These are phyloP conservation scores for Centruroides vittatus DNA, from an alignment of 1,140 invertebrate species.

Conservation along the genomic window DNA sequence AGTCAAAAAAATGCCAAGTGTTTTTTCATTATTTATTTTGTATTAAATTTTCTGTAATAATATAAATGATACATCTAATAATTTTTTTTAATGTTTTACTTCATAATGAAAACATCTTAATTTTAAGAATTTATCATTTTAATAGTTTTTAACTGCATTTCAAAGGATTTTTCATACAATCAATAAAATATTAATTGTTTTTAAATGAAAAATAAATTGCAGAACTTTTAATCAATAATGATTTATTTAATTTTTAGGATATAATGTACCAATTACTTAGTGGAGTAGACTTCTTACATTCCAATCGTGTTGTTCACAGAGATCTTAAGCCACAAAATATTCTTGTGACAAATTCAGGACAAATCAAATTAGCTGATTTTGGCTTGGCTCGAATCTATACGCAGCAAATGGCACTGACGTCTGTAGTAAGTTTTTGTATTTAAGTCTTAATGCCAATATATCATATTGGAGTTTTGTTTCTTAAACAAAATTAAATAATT, in stretches of 20 bases:
- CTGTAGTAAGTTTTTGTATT: conserved; percentile 54
- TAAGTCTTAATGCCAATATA: conserved; percentile 87
- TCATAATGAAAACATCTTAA: too few relatives aligned
- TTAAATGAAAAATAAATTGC: not conserved
- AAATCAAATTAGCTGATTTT: conserved; percentile 92
- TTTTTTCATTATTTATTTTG: too few relatives aligned
- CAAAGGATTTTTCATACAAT: too few relatives aligned
- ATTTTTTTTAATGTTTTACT: too few relatives aligned
- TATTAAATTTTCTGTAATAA: too few relatives aligned
- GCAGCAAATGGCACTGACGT: conserved; percentile 82
- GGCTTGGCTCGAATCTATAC: conserved; percentile 88
- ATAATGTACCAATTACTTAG: conserved; percentile 73
- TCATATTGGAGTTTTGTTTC: conserved; percentile 61
- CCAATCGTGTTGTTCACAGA: conserved; percentile 73
- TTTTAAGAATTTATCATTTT: too few relatives aligned
- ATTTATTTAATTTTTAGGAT: conserved; percentile 37
- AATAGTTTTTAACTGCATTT: too few relatives aligned
- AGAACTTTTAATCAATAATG: not conserved
- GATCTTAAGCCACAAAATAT: conserved; percentile 94
- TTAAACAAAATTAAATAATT: too few relatives aligned
- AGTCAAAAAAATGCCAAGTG: too few relatives aligned
- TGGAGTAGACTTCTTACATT: conserved; percentile 91
- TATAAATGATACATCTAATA: too few relatives aligned
- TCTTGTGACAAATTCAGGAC: conserved; percentile 62
- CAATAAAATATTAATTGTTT: not conserved